These are phyloP conservation scores for Chrysotoxum bicinctum DNA, from an alignment of 2,888 invertebrate species.

Conservation along the genomic window DNA sequence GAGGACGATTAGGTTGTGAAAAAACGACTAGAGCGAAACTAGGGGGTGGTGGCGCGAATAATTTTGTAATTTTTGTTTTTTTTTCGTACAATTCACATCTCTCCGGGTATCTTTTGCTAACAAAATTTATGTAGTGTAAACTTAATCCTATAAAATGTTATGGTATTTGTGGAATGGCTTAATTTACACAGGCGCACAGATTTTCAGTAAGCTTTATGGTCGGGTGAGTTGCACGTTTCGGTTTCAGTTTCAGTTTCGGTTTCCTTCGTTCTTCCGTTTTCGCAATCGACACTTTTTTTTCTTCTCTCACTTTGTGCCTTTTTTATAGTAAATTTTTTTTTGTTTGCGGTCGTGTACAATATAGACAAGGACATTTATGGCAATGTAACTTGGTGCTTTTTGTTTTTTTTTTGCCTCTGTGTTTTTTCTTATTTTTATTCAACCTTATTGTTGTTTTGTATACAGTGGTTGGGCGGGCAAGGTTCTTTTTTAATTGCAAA, in stretches of 20 bases:
- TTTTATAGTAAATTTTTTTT: constrained; percentile 23
- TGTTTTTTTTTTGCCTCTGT: neutral
- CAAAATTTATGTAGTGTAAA: constrained; percentile 79
- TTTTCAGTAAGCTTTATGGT: constrained; percentile 69
- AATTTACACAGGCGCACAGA: constrained; percentile 73
- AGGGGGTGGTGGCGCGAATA: constrained; percentile 59
- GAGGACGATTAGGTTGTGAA: constrained; percentile 76
- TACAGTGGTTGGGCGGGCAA: constrained; percentile 14
- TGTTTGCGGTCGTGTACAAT: constrained; percentile 50
- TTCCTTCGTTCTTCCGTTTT: constrained; percentile 46
- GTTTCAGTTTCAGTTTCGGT: constrained; percentile 47
- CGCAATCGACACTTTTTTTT: constrained; percentile 44
- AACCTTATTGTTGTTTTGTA: constrained; percentile 12
- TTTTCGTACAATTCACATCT: constrained; percentile 51
- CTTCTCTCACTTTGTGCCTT: neutral
- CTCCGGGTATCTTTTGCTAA: constrained; percentile 75
- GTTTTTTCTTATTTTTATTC: neutral
- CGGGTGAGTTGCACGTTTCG: constrained; percentile 55
- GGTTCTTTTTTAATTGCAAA: constrained; percentile 66
- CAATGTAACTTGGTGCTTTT: constrained; percentile 39
- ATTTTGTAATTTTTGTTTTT: constrained; percentile 34
- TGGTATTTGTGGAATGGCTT: constrained; percentile 75
- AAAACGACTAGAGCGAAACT: constrained; percentile 45
- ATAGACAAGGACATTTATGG: constrained; percentile 58
- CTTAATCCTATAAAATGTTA: constrained; percentile 78